Evolutionary conservation across 2,113 vertebrate species (phyloP), one percentile per base, ranked within the genome.

Genomic region (Nothocercus nigrocapillus): DNA sequence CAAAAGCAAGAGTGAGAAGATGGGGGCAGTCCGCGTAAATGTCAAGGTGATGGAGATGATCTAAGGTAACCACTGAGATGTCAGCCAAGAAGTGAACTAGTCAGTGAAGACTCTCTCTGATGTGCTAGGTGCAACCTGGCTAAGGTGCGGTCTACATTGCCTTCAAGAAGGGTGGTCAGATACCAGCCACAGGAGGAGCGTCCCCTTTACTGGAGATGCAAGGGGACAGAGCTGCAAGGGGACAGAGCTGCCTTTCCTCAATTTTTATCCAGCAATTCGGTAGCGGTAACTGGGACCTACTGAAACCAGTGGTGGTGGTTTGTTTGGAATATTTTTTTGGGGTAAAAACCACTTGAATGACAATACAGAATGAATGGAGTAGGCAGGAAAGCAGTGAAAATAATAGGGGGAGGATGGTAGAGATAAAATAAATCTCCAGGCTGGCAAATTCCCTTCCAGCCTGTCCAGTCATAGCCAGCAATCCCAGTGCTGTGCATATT

Each of bases 401-500:
- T 11, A 30, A 49, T 1, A 44, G 10, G 8, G 19, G 85, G 67
- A 49, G 49, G 36, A 40, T 59, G 40, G 10, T 42, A 53, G 24
- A 61, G 83, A 75, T 63, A 66, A 56, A 38, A 34, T 82, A 24
- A n/a, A 49, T 0, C 0, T 36, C 44, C 24, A 8, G 44, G 44
- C 40, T 85, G 86, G 19, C 7, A 83, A 87, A 76, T 51, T 82
- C 59, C 51, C 45, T 78, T 56, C 67, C 53, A 30, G 28, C 25
- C 38, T 49, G 54, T 22, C 76, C 44, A 76, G 89, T 82, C 95
- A 70, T 88, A 85, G 92, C 82, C 92, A 95, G 82, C 79, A 44
- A 72, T 89, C 85, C 89, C 87, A 56, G 3, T 0, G 0, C 74
- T 88, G 87, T 77, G 77, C 40, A 32, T 96, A 93, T 96, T 95